Evolutionary conservation across 2,113 vertebrate species (phyloP).

Genomic region (Aegotheles bennettii): DNA sequence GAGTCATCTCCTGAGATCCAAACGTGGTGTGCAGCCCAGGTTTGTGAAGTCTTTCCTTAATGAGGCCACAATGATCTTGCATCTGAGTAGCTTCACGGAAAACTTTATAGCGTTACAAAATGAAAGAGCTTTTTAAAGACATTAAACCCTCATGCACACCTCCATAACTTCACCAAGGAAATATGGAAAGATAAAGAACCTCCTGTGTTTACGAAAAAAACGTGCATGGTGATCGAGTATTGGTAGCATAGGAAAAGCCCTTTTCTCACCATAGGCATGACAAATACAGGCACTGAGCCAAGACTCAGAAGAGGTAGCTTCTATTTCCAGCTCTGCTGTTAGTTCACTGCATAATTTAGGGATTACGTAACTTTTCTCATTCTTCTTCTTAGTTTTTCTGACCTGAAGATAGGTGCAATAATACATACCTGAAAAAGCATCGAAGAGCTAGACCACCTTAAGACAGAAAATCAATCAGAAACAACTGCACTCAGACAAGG

Average conservation of each 20-base stretch:
- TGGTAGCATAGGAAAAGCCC: background rate
- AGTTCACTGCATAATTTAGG: background rate
- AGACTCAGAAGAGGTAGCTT: background rate
- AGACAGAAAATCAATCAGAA: slow-evolving; percentile 44
- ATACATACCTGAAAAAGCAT: background rate
- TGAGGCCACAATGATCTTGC: background rate
- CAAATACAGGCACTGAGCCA: background rate
- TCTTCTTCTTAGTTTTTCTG: background rate
- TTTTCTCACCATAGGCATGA: background rate
- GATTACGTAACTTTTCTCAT: background rate
- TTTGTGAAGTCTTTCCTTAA: background rate
- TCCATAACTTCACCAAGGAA: background rate
- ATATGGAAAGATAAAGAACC: background rate
- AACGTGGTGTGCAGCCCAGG: background rate
- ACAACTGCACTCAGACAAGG: slow-evolving; percentile 21
- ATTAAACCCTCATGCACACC: background rate
- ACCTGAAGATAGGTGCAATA: background rate
- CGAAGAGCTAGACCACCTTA: background rate
- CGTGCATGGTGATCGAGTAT: background rate
- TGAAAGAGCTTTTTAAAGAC: background rate
- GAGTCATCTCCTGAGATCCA: background rate
- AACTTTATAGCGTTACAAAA: background rate
- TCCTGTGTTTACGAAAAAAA: background rate
- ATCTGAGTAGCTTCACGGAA: background rate
- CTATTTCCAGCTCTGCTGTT: background rate